A percentile compares a stretch with the other conserved stretches of the same genome.
phyloP scores from a whole-genome alignment of 2,797 vertebrate species.

The Rhinichthys osculus region DNA sequence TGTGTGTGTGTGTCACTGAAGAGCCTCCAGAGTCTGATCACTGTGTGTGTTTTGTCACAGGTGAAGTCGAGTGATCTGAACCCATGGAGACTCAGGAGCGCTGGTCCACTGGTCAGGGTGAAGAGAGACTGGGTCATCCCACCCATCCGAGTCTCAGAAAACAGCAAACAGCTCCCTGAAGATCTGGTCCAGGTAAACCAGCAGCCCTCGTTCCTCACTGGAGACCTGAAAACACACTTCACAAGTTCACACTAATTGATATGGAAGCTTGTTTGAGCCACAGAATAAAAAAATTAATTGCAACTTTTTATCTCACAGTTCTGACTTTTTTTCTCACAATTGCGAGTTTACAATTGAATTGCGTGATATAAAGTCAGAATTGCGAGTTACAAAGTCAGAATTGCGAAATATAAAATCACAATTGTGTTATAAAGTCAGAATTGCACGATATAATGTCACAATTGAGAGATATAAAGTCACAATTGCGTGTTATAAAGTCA shows the following conservation, averaged over 20 bases:
- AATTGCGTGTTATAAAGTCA: too few species aligned
- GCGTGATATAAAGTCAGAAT: too few species aligned
- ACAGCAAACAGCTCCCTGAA: conserved; percentile 91
- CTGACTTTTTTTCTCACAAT: too few species aligned
- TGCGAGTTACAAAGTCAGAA: too few species aligned
- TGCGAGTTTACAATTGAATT: too few species aligned
- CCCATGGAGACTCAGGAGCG: conserved; percentile 74
- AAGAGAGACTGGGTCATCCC: conserved; percentile 98
- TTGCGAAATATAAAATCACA: too few species aligned
- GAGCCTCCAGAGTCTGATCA: neutral
- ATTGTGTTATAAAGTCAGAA: too few species aligned
- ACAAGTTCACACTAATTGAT: neutral
- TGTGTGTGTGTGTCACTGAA: neutral
- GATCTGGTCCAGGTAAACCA: conserved; percentile 89
- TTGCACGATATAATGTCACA: too few species aligned
- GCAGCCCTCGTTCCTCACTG: neutral
- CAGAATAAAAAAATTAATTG: too few species aligned
- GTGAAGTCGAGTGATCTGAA: conserved; percentile 50
- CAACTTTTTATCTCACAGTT: too few species aligned
- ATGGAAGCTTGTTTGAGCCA: too few species aligned
- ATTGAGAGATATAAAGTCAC: too few species aligned
- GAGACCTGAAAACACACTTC: neutral
- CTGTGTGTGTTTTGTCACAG: conserved; percentile 38
- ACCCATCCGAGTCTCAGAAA: conserved; percentile 92
- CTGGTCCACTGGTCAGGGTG: conserved; percentile 71